Base-by-base conservation (phyloP, 92 coral and sea anemone genomes). In the Bergia sp. region DNA sequence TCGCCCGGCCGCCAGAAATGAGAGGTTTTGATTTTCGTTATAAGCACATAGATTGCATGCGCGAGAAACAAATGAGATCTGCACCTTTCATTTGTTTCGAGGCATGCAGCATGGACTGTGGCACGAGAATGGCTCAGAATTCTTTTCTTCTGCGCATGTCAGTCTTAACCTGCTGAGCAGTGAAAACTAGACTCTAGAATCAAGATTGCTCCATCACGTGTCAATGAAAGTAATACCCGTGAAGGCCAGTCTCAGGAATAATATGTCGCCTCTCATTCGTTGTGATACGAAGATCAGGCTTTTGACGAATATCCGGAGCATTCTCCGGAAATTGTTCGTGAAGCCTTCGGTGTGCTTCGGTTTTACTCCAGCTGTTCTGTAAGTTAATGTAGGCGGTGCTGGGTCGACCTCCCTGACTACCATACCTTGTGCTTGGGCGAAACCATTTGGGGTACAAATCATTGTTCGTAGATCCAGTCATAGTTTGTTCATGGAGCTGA, bases 221-320 rank as follows among this genome's bases (percentile, higher is more conserved):
- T 71, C 18, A 93, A 84, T 96, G 99, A 76, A 94, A 95, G 71
- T 94, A 95, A 86, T 93, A 96, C 15, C 96, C 98, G 73, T 96
- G 99, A 29, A 96, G 81, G 58, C 98, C 99, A 1, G 95, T 95
- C 86, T 96, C 99, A 61, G 98, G 98, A 58, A 92, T 88, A 29
- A 94, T 78, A 72, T 96, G 99, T 86, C 99, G 92, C 75, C 99
- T 89, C 76, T 96, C 99, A 76, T 96, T 96, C 15, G 96, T 96
- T 79, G 99, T 96, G 83, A 96, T 94, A 21, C 99, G 95, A 73
- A 94, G 86, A 80, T 96, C 99, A 53, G 99, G 99, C 87, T 94
- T 93, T 73, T 92, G 91, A 67, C 99, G 99, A 82, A 96, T 94
- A 89, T 96, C 99, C 64, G 99, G 99, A 13, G 99, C 97, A 83